Conservation (phyloP, 2,797 vertebrate genomes). For the Amblyraja radiata region DNA sequence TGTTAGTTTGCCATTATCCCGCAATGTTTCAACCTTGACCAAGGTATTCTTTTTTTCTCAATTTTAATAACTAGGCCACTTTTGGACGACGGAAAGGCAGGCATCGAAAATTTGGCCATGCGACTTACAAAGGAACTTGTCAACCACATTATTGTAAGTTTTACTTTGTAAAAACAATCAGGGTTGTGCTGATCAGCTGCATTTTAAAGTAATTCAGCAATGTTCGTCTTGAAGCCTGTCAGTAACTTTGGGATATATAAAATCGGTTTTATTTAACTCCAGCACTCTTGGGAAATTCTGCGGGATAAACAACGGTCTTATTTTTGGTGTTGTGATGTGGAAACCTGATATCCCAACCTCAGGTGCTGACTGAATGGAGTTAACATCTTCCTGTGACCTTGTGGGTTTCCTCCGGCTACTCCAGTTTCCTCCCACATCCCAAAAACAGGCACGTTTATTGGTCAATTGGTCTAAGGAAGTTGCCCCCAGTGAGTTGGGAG, state of each 20-base stretch:
- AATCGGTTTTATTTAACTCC: not conserved
- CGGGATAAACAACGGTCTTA: not conserved
- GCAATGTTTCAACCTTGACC: not conserved
- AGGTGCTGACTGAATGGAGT: no score
- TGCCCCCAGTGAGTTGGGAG: no score
- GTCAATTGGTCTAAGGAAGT: no score
- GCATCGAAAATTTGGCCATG: conserved; percentile 68
- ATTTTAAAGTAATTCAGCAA: not conserved
- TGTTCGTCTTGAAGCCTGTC: no score
- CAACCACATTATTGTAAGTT: conserved; percentile 69
- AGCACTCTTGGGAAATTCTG: not conserved
- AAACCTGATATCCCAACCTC: no score
- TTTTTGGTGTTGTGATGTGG: no score
- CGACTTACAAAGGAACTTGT: conserved; percentile 77
- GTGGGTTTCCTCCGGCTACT: no score
- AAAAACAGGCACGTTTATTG: no score
- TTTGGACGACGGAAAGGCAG: conserved; percentile 62
- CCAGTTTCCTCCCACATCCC: no score
- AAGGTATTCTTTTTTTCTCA: not conserved
- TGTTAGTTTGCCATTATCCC: not conserved
- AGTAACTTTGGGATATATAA: no score
- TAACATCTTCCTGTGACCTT: no score
- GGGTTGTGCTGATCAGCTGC: not conserved
- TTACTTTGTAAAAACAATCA: not conserved
- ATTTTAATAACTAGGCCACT: conserved; percentile 54